Evolutionary conservation across 2,113 vertebrate genomes (phyloP).

Genomic region (Eulacestoma nigropectus): DNA sequence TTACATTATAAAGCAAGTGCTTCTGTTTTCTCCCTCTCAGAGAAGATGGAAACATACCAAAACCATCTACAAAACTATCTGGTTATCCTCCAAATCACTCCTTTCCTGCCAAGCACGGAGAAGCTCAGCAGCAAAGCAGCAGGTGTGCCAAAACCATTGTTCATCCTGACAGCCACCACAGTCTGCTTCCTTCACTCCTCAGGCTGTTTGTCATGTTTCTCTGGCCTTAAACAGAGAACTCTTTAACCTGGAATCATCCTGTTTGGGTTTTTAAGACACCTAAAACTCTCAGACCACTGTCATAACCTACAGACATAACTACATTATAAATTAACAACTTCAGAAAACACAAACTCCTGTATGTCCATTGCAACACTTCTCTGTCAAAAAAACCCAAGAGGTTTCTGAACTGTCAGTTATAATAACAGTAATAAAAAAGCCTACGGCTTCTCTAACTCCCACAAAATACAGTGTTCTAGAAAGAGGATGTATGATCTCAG

Average conservation of each 20-base stretch:
- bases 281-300: neutral
- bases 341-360: neutral
- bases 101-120: constrained; percentile 2
- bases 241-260: neutral
- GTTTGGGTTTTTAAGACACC: neutral
- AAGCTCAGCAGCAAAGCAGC: neutral
- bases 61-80: constrained; percentile 35
- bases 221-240: neutral
- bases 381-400: neutral
- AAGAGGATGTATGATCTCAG: neutral
- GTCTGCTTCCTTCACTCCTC: constrained; percentile 20
- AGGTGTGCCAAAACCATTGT: constrained; percentile 54
- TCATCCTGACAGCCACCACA: constrained; percentile 36
- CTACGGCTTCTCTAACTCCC: neutral
- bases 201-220: neutral
- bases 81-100: constrained; percentile 26
- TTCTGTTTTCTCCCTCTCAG: constrained; percentile 1
- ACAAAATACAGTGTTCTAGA: neutral
- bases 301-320: neutral
- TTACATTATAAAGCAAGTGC: neutral
- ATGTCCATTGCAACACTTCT: neutral
- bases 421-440: neutral
- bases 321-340: neutral
- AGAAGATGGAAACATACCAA: constrained; percentile 38
- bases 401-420: neutral